These are phyloP conservation scores for Melanophora roralis DNA, from an alignment of 2,888 invertebrate species.

Conservation along the genomic window DNA sequence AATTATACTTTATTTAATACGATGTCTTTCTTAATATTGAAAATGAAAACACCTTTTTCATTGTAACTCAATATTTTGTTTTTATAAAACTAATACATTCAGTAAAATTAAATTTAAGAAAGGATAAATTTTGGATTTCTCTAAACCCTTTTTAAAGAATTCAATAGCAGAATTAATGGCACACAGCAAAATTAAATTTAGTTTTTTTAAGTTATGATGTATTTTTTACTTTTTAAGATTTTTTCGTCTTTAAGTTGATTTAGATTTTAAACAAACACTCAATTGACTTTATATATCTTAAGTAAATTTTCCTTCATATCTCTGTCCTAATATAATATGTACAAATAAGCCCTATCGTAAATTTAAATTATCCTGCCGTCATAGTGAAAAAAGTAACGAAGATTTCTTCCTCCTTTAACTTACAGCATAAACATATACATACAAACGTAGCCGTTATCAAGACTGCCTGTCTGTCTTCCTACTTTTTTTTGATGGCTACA, in stretches of 20 bases:
- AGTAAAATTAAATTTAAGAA: no score
- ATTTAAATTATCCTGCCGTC: conserved; percentile 49
- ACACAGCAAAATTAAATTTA: no score
- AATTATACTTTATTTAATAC: no score
- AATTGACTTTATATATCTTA: background rate
- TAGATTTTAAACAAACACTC: background rate
- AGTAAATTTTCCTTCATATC: background rate
- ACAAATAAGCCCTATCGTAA: conserved; percentile 20
- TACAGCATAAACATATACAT: background rate
- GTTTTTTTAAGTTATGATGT: no score
- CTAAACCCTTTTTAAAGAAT: background rate
- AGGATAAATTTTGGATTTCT: no score
- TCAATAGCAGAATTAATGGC: no score
- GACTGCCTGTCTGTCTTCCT: background rate
- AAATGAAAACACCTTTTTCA: no score
- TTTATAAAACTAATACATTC: no score
- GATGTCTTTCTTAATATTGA: no score
- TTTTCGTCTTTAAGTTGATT: no score
- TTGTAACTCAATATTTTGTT: no score
- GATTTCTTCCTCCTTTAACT: background rate
- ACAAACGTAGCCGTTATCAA: background rate
- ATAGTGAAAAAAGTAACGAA: conserved; percentile 27
- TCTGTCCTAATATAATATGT: background rate
- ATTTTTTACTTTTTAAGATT: no score
- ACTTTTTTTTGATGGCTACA: conserved; percentile 4